Conservation (phyloP, 1,140 invertebrate species). For the Pseudomyrmex sp. region DNA sequence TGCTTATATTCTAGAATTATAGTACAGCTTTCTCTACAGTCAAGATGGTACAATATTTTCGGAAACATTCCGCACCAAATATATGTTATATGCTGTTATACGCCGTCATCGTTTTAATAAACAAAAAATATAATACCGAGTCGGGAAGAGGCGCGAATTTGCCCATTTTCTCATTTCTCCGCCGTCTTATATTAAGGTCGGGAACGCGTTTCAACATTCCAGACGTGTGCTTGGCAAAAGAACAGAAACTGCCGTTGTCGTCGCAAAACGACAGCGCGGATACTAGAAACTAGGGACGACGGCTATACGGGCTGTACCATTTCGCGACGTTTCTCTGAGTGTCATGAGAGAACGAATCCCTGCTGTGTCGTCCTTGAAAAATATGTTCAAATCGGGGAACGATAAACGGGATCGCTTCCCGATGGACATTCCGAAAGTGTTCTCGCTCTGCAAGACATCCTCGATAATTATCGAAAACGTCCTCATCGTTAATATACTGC, state of each 20-base stretch:
- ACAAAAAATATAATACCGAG: conserved; percentile 22
- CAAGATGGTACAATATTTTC: background rate
- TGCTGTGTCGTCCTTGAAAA: background rate
- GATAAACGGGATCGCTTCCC: background rate
- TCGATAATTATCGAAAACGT: conserved; percentile 12
- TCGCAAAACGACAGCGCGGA: conserved; percentile 18
- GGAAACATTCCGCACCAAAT: conserved; percentile 8
- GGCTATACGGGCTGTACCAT: conserved; percentile 22
- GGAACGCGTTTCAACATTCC: background rate
- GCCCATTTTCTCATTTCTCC: conserved; percentile 18
- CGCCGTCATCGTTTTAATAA: conserved; percentile 21
- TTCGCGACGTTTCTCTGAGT: background rate
- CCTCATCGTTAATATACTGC: conserved; percentile 3
- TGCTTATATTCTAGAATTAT: background rate
- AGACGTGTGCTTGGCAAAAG: background rate
- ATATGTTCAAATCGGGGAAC: conserved; percentile 34
- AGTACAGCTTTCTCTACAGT: background rate
- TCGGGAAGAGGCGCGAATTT: background rate
- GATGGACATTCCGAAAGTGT: conserved; percentile 21
- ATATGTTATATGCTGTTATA: background rate
- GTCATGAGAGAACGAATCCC: background rate
- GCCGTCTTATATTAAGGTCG: conserved; percentile 3
- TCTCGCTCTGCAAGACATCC: background rate
- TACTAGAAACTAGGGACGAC: conserved; percentile 11
- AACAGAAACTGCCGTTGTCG: conserved; percentile 31